Conservation (phyloP, 2,888 invertebrate genomes). For the Aspidapion aeneum region DNA sequence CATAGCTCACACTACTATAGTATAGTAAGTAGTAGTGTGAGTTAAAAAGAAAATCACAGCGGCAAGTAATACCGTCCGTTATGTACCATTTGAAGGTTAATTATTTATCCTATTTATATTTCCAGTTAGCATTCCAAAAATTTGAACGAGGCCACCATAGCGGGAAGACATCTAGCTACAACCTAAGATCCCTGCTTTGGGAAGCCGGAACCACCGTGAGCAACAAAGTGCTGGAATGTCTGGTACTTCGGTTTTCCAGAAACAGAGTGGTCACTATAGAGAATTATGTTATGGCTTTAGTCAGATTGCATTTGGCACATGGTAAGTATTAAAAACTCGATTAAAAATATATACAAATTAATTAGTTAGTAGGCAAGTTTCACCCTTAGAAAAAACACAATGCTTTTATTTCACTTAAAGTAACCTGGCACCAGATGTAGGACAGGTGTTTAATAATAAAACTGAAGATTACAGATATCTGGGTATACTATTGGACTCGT, state of each 20-base stretch:
- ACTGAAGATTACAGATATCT: too few species aligned
- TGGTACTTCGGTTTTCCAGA: slow-evolving; percentile 64
- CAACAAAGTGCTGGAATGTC: slow-evolving; percentile 72
- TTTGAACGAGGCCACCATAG: slow-evolving; percentile 53
- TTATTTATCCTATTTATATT: too few species aligned
- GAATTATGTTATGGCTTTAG: slow-evolving; percentile 62
- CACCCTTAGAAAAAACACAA: too few species aligned
- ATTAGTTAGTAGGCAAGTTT: neutral
- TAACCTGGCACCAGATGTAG: too few species aligned
- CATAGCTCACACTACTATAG: too few species aligned
- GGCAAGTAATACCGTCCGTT: too few species aligned
- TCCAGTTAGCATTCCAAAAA: slow-evolving; percentile 58
- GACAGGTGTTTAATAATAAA: too few species aligned
- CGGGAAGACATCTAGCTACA: slow-evolving; percentile 60
- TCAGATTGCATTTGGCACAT: slow-evolving; percentile 60
- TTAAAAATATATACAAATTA: slow-evolving; percentile 7
- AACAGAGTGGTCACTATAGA: slow-evolving; percentile 57
- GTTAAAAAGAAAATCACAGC: too few species aligned
- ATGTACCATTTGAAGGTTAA: too few species aligned
- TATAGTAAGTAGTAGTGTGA: too few species aligned
- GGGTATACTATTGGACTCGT: too few species aligned
- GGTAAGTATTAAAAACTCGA: slow-evolving; percentile 45
- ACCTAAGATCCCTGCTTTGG: slow-evolving; percentile 61
- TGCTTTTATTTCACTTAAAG: too few species aligned
- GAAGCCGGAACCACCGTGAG: slow-evolving; percentile 68